Evolutionary conservation across 2,888 invertebrate genomes (phyloP).

Genomic region (Syritta pipiens): DNA sequence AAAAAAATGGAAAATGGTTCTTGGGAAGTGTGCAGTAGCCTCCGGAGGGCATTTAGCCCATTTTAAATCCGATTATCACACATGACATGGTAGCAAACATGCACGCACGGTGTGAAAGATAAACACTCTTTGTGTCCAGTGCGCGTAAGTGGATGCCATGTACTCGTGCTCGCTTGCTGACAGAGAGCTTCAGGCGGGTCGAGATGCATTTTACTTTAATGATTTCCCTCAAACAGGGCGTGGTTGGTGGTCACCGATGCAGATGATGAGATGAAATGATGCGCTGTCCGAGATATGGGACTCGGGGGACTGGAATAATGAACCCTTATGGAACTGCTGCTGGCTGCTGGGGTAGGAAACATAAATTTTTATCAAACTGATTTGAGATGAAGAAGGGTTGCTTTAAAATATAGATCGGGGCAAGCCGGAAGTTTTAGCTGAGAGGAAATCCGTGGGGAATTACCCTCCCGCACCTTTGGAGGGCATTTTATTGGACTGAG

Average conservation of each 20-base stretch:
- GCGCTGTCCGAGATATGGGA: constrained; percentile 17
- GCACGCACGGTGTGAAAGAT: constrained; percentile 44
- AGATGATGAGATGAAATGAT: constrained; percentile 56
- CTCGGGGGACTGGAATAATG: constrained; percentile 25
- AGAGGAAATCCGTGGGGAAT: constrained; percentile 19
- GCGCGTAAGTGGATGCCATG: constrained; percentile 1
- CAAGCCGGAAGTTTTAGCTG: constrained; percentile 49
- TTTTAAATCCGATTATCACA: constrained; percentile 49
- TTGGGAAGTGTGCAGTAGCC: constrained; percentile 19
- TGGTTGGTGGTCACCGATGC: constrained; percentile 53
- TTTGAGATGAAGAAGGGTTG: constrained; percentile 21
- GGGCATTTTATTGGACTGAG: constrained; percentile 37
- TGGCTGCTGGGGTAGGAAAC: constrained; percentile 16
- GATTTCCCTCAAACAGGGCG: constrained; percentile 57
- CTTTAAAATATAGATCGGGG: neutral
- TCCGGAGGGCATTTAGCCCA: constrained; percentile 27
- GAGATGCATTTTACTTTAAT: constrained; percentile 60
- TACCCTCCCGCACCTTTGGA: constrained; percentile 38
- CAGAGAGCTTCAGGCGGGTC: constrained; percentile 6
- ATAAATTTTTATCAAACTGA: constrained; percentile 39
- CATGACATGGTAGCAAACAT: constrained; percentile 43
- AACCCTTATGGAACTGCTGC: constrained; percentile 47
- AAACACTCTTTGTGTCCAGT: constrained; percentile 25
- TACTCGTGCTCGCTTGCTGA: neutral
- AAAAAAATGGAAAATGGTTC: constrained; percentile 29